A percentile compares a stretch with the other conserved stretches of the same genome.
These are phyloP conservation scores for Diabrotica virgifera DNA, from an alignment of 1,140 invertebrate genomes.

Conservation along the genomic window DNA sequence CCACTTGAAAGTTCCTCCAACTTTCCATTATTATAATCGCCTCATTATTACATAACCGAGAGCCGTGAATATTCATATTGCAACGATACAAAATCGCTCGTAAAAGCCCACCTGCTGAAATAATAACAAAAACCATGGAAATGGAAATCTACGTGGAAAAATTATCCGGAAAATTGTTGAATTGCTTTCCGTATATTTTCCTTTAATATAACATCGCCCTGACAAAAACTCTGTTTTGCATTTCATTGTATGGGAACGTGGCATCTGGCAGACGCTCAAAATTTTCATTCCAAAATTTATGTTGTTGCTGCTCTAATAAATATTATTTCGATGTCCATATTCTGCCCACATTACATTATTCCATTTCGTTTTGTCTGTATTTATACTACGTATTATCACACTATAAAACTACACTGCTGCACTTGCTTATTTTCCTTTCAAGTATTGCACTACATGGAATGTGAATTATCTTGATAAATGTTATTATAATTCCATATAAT, in stretches of 20 bases:
- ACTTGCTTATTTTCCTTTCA: too few relatives aligned
- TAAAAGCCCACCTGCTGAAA: background rate
- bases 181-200: slow-evolving; percentile 9
- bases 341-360: too few relatives aligned
- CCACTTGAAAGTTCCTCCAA: too few relatives aligned
- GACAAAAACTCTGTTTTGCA: slow-evolving; percentile 16
- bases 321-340: background rate
- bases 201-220: slow-evolving; percentile 12
- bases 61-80: background rate
- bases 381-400: too few relatives aligned
- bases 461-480: too few relatives aligned
- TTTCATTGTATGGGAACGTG: slow-evolving; percentile 10
- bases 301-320: background rate
- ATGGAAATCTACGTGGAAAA: slow-evolving; percentile 7
- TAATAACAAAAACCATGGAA: background rate
- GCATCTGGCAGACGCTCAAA: slow-evolving; percentile 9
- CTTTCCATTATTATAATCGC: too few relatives aligned
- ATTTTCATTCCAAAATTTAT: slow-evolving; percentile 10
- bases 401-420: too few relatives aligned
- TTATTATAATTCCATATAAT: too few relatives aligned
- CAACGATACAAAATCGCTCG: background rate
- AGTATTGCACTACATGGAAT: too few relatives aligned
- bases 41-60: too few relatives aligned
- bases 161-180: slow-evolving; percentile 10
- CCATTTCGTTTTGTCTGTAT: too few relatives aligned